These are phyloP conservation scores for Nineta flava DNA, from an alignment of 2,888 invertebrate genomes.

Conservation along the genomic window DNA sequence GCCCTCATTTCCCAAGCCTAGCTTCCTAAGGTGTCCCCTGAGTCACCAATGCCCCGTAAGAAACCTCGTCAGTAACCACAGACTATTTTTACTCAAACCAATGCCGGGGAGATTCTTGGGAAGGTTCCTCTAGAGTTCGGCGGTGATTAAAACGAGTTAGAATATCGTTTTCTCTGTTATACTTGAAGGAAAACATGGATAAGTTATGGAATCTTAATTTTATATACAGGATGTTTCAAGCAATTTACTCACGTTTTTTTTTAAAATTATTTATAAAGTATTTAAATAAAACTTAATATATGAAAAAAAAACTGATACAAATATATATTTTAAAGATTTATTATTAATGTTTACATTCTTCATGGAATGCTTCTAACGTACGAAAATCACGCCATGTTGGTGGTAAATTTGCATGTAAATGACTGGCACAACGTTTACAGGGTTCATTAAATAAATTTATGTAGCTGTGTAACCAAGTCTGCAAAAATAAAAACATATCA, in stretches of 20 bases:
- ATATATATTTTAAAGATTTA: not conserved
- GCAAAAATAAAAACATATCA: conserved; percentile 23
- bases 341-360: conserved; percentile 69
- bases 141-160: too few relatives aligned
- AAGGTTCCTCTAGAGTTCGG: too few relatives aligned
- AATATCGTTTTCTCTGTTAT: too few relatives aligned
- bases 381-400: conserved; percentile 91
- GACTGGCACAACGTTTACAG: conserved; percentile 77
- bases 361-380: conserved; percentile 82
- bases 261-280: not conserved
- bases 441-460: conserved; percentile 75
- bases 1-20: too few relatives aligned
- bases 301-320: not conserved
- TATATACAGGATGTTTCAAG: too few relatives aligned
- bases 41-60: too few relatives aligned
- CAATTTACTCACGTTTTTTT: not conserved
- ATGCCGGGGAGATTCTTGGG: too few relatives aligned
- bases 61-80: too few relatives aligned
- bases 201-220: too few relatives aligned
- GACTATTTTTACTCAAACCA: too few relatives aligned
- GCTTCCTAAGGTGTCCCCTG: too few relatives aligned
- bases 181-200: too few relatives aligned
- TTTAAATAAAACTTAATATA: not conserved
- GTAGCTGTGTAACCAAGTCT: conserved; percentile 89
- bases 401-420: conserved; percentile 71